Base-by-base conservation (phyloP, 2,113 vertebrate species). In the Neogobius melanostomus region DNA sequence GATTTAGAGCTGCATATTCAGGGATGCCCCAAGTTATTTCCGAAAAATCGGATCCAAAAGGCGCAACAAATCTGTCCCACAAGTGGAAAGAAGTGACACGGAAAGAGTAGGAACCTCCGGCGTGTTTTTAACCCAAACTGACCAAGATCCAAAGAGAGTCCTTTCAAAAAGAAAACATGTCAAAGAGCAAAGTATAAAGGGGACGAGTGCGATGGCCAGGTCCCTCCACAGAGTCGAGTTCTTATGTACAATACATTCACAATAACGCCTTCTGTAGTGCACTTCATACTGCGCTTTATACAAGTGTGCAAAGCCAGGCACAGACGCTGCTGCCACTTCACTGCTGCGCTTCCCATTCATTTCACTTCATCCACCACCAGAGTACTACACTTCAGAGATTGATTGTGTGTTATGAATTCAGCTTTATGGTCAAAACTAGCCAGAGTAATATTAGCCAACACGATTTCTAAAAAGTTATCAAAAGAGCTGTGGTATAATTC, bases 211-310 rank as follows among this genome's bases (percentile, higher is more conserved):
- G 76, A 73, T 59, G 75, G 71, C 84, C 78, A 76, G 68, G 72
- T 77, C 79, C 68, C 82, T 82, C 70, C 69, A 82, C 75, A 62
- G 64, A 66, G 74, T 82, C 74, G 69, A 77, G 71, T 75, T 81
- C 69, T 59, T 82, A 87, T 89, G 80, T 89, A 91, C 82, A 88
- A 49, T 91, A 91, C 89, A 91, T 91, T 91, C 89, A 88, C 78
- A 86, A 87, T 90, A 89, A 91, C 90, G 87, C 85, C 85, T 88
- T 85, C 62, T 83, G 90, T 87, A 87, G 89, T 90, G 90, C 87
- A 87, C 87, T 84, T 86, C 28, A 83, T 77, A 82, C 53, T 79
- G 65, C 74, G 36, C 76, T 73, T 70, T 53, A 53, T 17, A 53
- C 16, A 53, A 3, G 6, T 9, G n/a, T 17, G 11, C 17, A 36